These are phyloP conservation scores for Mythimna vitellina DNA, from an alignment of 2,888 invertebrate species.

Conservation along the genomic window DNA sequence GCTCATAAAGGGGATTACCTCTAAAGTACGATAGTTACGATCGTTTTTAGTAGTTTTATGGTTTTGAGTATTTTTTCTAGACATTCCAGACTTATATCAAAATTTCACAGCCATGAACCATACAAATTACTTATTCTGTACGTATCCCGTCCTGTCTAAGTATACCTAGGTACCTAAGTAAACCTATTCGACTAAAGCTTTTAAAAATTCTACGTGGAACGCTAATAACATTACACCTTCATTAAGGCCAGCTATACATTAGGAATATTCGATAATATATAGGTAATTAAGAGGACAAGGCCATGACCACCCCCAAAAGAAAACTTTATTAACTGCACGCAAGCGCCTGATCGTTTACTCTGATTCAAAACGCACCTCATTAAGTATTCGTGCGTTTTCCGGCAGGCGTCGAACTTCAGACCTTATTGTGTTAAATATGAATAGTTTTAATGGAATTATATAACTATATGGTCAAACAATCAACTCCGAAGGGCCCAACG, in stretches of 20 bases:
- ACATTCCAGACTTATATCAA: neutral
- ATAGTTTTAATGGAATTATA: conserved; percentile 38
- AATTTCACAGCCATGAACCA: no score
- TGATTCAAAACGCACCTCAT: conserved; percentile 62
- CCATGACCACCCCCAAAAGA: conserved; percentile 34
- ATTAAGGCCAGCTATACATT: neutral
- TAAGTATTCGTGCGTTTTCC: conserved; percentile 44
- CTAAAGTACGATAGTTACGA: no score
- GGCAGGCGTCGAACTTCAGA: conserved; percentile 43
- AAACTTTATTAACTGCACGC: conserved; percentile 69
- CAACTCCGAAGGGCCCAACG: conserved; percentile 7
- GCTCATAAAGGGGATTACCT: no score
- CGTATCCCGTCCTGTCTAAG: no score
- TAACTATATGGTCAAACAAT: conserved; percentile 20
- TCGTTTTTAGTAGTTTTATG: no score
- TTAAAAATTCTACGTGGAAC: neutral
- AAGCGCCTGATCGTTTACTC: conserved; percentile 69
- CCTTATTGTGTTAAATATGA: conserved; percentile 19
- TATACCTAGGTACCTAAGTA: no score
- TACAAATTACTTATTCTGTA: no score
- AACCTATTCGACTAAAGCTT: neutral
- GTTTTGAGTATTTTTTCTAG: no score
- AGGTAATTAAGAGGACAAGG: conserved; percentile 48
- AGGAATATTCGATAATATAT: neutral
- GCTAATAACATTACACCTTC: neutral